phyloP scores from a whole-genome alignment of 2,888 invertebrate species.

The Halictus quadricinctus region DNA sequence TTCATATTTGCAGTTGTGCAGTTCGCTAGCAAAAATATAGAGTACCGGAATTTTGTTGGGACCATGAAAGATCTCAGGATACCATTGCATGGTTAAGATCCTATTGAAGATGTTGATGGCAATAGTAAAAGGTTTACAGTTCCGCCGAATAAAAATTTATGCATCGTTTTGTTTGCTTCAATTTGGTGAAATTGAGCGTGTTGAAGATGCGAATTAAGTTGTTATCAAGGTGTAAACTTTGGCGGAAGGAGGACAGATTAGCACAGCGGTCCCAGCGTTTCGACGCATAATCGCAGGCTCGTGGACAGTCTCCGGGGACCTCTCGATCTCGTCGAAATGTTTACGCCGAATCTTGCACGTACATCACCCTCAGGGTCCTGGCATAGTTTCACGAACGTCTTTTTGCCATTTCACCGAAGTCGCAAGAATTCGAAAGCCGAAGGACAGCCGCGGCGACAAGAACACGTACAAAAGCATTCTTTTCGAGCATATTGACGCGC shows the following conservation, averaged over 20 bases:
- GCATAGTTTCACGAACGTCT: slow-evolving; percentile 41
- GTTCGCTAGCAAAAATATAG: too few species aligned
- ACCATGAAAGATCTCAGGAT: too few species aligned
- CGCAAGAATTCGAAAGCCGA: slow-evolving; percentile 57
- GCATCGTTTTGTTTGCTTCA: too few species aligned
- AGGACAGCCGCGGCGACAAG: slow-evolving; percentile 46
- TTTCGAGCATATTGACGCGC: slow-evolving; percentile 45
- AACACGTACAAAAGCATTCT: slow-evolving; percentile 41
- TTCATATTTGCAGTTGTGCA: too few species aligned
- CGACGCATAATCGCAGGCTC: background rate
- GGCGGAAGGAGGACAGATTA: background rate
- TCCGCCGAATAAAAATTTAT: too few species aligned
- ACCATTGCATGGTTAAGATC: too few species aligned
- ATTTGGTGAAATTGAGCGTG: too few species aligned
- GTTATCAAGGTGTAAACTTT: background rate
- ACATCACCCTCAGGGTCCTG: slow-evolving; percentile 37
- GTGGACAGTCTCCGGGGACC: background rate
- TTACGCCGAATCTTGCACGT: slow-evolving; percentile 41
- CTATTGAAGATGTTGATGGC: too few species aligned
- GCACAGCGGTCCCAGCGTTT: background rate
- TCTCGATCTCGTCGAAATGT: slow-evolving; percentile 27
- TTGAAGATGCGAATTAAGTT: too few species aligned
- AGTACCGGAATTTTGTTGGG: too few species aligned
- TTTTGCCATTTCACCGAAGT: slow-evolving; percentile 58
- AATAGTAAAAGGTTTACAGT: too few species aligned